These are phyloP conservation scores for Dugesia japonica DNA, from an alignment of 2,888 invertebrate species.

Conservation along the genomic window DNA sequence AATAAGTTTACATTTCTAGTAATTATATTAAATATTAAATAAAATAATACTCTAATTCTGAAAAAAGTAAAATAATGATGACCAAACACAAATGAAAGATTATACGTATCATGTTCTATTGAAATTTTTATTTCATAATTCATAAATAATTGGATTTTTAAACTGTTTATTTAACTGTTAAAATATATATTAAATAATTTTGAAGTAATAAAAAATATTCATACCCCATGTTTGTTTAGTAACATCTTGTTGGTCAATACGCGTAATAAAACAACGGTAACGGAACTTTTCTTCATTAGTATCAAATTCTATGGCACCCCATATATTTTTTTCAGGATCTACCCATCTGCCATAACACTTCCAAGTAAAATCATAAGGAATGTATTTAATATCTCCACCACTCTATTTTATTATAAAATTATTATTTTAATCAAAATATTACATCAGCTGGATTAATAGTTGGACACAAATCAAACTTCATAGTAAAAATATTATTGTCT, in stretches of 20 bases:
- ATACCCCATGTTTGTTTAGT: slow-evolving; percentile 33
- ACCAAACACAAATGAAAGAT: no score
- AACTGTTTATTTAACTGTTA: no score
- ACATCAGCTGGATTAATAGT: slow-evolving; percentile 2
- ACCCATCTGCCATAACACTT: slow-evolving; percentile 34
- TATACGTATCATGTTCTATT: no score
- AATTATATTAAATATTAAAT: no score
- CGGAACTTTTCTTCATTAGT: slow-evolving; percentile 32
- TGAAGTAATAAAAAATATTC: neutral
- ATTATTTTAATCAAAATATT: neutral
- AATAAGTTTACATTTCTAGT: no score
- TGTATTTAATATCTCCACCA: slow-evolving; percentile 7
- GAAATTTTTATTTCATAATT: no score
- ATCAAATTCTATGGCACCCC: slow-evolving; percentile 32
- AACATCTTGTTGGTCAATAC: slow-evolving; percentile 34
- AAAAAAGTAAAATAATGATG: no score
- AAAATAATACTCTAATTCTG: no score
- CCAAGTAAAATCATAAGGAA: slow-evolving; percentile 21
- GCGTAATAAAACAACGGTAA: slow-evolving; percentile 35
- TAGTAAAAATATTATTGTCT: slow-evolving; percentile 30
- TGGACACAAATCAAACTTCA: slow-evolving; percentile 34
- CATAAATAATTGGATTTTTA: no score
- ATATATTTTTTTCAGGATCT: slow-evolving; percentile 33
- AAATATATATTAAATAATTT: no score
- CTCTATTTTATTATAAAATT: neutral